These are phyloP conservation scores for Hydrotaea cyrtoneurina DNA, from an alignment of 2,888 invertebrate genomes.

Conservation along the genomic window DNA sequence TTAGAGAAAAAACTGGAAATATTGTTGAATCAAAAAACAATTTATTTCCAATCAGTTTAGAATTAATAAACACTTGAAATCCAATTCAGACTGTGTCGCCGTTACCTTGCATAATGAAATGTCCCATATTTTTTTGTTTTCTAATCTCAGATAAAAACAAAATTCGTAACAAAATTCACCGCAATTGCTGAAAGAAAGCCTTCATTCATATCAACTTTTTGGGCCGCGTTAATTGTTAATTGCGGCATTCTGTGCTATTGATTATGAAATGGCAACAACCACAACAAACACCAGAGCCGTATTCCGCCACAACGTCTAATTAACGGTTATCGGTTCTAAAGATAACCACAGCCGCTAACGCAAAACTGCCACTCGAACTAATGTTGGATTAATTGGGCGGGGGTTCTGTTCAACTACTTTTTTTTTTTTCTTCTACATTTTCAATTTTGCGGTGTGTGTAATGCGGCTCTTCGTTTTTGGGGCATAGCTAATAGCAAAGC, in stretches of 20 bases:
- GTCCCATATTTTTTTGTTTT: no score
- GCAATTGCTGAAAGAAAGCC: not conserved
- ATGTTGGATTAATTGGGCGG: not conserved
- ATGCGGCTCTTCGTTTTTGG: slow-evolving; percentile 7
- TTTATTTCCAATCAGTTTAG: no score
- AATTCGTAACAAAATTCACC: no score
- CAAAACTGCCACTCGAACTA: not conserved
- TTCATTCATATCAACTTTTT: not conserved
- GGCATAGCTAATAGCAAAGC: not conserved
- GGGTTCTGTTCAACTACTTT: not conserved
- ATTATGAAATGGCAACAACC: not conserved
- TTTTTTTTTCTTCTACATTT: not conserved
- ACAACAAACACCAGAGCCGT: not conserved
- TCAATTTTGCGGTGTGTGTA: not conserved
- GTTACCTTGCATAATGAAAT: no score
- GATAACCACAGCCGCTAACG: not conserved
- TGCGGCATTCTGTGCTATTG: not conserved
- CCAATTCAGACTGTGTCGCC: no score
- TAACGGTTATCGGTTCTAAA: slow-evolving; percentile 15
- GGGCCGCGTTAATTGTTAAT: not conserved
- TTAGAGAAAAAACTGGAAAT: no score
- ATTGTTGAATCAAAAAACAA: no score
- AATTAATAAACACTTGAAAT: no score
- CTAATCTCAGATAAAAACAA: no score
- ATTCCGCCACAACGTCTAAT: not conserved